A percentile compares a stretch with the other conserved stretches of the same genome.
Evolutionary conservation across 1,140 invertebrate genomes (phyloP).

Genomic region (Anastrepha ludens): DNA sequence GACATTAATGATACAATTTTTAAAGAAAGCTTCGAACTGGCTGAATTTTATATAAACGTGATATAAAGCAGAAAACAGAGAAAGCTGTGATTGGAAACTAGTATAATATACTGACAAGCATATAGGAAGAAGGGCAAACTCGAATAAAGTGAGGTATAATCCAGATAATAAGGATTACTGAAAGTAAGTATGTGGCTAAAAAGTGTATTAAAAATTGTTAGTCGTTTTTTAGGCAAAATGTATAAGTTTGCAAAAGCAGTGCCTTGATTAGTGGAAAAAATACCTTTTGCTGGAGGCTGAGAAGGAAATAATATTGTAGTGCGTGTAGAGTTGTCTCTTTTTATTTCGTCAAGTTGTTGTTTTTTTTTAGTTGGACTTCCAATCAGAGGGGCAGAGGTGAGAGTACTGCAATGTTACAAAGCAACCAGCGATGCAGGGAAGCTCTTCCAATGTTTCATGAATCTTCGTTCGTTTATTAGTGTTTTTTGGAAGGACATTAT

Average conservation of each 20-base stretch:
- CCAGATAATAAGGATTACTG: too few relatives aligned
- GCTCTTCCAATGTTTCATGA: too few relatives aligned
- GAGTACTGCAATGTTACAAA: neutral
- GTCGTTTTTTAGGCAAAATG: neutral
- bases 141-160: too few relatives aligned
- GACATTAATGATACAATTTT: neutral
- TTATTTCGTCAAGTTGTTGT: constrained; percentile 15
- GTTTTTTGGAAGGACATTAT: too few relatives aligned
- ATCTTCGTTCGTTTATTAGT: too few relatives aligned
- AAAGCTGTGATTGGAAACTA: constrained; percentile 2
- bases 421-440: too few relatives aligned
- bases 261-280: constrained; percentile 24
- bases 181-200: too few relatives aligned
- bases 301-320: neutral
- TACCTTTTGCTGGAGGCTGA: neutral
- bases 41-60: neutral
- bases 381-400: neutral
- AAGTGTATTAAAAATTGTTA: neutral
- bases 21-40: neutral
- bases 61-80: neutral
- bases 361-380: neutral
- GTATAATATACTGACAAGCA: neutral
- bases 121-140: too few relatives aligned
- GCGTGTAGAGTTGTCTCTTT: neutral
- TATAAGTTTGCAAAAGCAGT: constrained; percentile 1